A percentile compares a stretch with the other conserved stretches of the same genome.
Evolutionary conservation across 2,888 invertebrate genomes (phyloP).

Genomic region (Phania funesta): DNA sequence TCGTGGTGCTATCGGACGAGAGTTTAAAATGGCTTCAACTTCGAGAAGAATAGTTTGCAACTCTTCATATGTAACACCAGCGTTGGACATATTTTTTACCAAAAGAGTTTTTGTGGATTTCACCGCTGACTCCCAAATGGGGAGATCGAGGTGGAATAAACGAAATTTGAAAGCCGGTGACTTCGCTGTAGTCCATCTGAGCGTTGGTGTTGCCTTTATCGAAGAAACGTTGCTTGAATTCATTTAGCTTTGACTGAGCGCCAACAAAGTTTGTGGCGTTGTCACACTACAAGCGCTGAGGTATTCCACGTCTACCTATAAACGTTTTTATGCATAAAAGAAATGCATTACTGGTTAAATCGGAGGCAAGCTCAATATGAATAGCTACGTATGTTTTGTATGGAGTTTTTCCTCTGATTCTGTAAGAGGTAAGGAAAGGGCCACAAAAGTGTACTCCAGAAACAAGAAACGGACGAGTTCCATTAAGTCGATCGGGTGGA

Average conservation of each 20-base stretch:
- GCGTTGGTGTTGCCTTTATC: background rate
- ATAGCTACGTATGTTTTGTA: slow-evolving; percentile 31
- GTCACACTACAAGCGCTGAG: background rate
- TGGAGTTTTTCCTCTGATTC: slow-evolving; percentile 5
- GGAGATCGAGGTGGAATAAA: background rate
- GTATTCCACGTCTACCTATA: slow-evolving; percentile 19
- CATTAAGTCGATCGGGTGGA: slow-evolving; percentile 36
- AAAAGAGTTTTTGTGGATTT: slow-evolving; percentile 9
- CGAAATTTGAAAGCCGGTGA: background rate
- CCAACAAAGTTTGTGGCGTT: slow-evolving; percentile 40
- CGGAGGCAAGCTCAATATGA: slow-evolving; percentile 61
- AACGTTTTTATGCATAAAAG: slow-evolving; percentile 3
- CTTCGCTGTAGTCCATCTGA: background rate
- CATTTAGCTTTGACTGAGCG: background rate
- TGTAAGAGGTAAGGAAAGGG: background rate
- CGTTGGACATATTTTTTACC: background rate
- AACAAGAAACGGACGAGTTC: background rate
- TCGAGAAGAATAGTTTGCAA: slow-evolving; percentile 47
- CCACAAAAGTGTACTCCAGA: slow-evolving; percentile 7
- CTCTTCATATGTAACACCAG: slow-evolving; percentile 9
- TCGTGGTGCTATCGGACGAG: background rate
- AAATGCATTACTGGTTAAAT: slow-evolving; percentile 50
- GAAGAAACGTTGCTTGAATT: slow-evolving; percentile 16
- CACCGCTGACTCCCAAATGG: background rate
- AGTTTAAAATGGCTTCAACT: slow-evolving; percentile 1